Evolutionary conservation across 2,888 invertebrate genomes (phyloP).

Genomic region (Julus scanicus): DNA sequence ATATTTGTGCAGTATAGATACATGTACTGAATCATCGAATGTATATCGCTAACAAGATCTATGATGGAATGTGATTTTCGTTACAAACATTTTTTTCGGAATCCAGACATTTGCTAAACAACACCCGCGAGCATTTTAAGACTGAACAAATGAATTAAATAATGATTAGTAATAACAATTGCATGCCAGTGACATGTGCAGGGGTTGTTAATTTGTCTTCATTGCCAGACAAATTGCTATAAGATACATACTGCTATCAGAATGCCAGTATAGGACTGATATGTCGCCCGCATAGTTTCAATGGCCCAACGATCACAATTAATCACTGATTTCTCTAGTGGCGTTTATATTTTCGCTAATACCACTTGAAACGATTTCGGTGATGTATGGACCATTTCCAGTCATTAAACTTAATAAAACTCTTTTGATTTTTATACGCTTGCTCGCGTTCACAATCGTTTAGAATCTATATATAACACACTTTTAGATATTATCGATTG

Average conservation of each 20-base stretch:
- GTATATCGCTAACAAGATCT: not conserved
- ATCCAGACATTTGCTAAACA: slow-evolving; percentile 15
- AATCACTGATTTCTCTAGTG: slow-evolving; percentile 47
- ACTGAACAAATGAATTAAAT: slow-evolving; percentile 13
- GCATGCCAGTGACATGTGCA: not conserved
- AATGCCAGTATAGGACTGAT: not conserved
- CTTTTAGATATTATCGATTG: slow-evolving; percentile 49
- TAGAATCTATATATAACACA: not conserved
- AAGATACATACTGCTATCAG: not conserved
- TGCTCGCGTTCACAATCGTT: not conserved
- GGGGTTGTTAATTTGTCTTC: slow-evolving; percentile 37
- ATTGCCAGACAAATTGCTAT: not conserved
- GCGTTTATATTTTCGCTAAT: slow-evolving; percentile 48
- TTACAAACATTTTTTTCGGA: not conserved
- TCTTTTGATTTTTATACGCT: slow-evolving; percentile 44
- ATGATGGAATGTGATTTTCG: not conserved
- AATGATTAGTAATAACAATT: slow-evolving; percentile 7
- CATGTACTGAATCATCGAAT: not conserved
- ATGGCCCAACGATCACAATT: slow-evolving; percentile 50
- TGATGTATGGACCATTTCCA: slow-evolving; percentile 51
- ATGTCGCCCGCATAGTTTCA: not conserved
- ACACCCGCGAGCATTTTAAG: not conserved
- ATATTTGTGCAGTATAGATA: not conserved
- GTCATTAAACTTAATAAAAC: slow-evolving; percentile 52
- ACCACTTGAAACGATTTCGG: slow-evolving; percentile 41